Evolutionary conservation across 2,888 invertebrate species (phyloP).

Genomic region (Lasioglossum lativentre): DNA sequence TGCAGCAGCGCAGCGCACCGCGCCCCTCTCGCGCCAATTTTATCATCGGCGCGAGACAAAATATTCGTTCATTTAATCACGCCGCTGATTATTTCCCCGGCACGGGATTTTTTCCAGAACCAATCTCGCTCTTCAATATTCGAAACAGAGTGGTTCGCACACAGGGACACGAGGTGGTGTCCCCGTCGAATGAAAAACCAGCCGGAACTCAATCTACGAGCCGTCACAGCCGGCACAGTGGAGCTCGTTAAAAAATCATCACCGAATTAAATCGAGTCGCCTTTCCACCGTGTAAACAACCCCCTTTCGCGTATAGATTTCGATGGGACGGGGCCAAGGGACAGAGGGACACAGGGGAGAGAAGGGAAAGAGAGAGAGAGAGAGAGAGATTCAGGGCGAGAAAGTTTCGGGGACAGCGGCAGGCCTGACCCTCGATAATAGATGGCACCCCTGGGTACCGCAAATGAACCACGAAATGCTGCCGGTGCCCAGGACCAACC

Average conservation of each 20-base stretch:
- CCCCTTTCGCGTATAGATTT: constrained; percentile 72
- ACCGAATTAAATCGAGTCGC: constrained; percentile 83
- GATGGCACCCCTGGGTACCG: constrained; percentile 85
- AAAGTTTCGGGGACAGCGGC: constrained; percentile 60
- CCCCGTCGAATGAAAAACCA: constrained; percentile 44
- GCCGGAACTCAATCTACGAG: constrained; percentile 54
- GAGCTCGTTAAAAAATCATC: constrained; percentile 84
- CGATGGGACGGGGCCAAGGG: constrained; percentile 27
- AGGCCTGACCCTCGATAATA: constrained; percentile 80
- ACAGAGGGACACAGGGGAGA: neutral
- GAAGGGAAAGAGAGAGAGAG: neutral
- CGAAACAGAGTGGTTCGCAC: constrained; percentile 10
- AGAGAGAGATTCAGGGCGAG: constrained; percentile 28
- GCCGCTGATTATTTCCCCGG: constrained; percentile 43
- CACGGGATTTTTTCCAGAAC: constrained; percentile 14
- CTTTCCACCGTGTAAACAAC: constrained; percentile 81
- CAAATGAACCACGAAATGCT: constrained; percentile 85
- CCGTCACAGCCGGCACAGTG: constrained; percentile 45
- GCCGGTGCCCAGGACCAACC: constrained; percentile 83
- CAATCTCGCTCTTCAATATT: constrained; percentile 54
- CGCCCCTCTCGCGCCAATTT: neutral
- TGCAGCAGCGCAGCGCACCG: neutral
- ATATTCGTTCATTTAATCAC: constrained; percentile 36
- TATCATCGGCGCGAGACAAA: neutral
- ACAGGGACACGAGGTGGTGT: neutral